Base-by-base conservation (phyloP, 2,888 invertebrate species). In the Raillietiella orientalis region DNA sequence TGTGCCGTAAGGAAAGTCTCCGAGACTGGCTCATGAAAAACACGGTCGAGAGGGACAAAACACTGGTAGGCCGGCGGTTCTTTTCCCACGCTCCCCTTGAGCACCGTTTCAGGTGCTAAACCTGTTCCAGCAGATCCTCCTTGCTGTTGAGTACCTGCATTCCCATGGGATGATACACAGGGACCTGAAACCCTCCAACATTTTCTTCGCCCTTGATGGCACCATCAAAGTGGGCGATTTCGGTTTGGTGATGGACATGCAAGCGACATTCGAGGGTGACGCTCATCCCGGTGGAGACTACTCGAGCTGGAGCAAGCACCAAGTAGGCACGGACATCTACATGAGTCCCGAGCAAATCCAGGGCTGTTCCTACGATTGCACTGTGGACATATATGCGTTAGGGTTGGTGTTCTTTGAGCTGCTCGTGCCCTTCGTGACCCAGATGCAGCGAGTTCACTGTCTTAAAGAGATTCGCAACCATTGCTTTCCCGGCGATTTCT, bases 191-290 rank as follows among this genome's bases (percentile, higher is more conserved):
- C 75, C 77, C 0, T 71, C 74, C 32, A 79, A 79, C 43, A 75
- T 79, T 37, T 77, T 93, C 49, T 90, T 93, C 47, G 71, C 82
- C 0, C 56, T 65, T 34, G 75, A 84, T 44, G 74, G 74, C 2
- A 58, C 60, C 39, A 64, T 93, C 5, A 93, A 93, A 54, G 72
- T 96, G 28, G 93, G 93, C 0, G 93, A 96, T 51, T 93, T 96
- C 50, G 93, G 93, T 0, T 58, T 96, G n/a, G 93, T 79, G 8
- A 87, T 90, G 4, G 66, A 70, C 13, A 69, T 72, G 57, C 6
- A n/a, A 6, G 19, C 6, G 19, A 56, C 58, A 23, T 64, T 64
- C 36, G 53, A 50, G 14, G 37, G 36, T 11, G 38, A 35, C 9
- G 33, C 33, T 6, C 22, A 25, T 16, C 27, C 20, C 21, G 27